Base-by-base conservation (phyloP, 64 coral and sea anemone genomes). In the Stichodactyla mertensii region DNA sequence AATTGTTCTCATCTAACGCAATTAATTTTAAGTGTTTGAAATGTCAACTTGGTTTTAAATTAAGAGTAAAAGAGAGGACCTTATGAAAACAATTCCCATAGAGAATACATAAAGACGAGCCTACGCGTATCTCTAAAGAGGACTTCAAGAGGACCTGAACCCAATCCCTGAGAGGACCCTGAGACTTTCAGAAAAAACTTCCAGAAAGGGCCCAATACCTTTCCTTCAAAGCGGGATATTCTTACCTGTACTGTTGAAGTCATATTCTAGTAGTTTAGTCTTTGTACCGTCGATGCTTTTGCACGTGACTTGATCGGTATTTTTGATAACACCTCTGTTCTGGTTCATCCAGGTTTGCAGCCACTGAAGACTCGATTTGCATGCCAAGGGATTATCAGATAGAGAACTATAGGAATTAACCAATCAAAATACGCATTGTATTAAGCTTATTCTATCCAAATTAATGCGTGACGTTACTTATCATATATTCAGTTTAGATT, bases 231-330 rank as follows among this genome's bases (percentile, higher is more conserved):
- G 56, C 9, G 14, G 56, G 2, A 22, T 71, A 71, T 71, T 16
- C 20, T 52, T 55, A 81, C 78, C 78, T 81, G 78, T 81, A 20
- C 51, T 55, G 16, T 53, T 52, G 78, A 81, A 81, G 16, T 81
- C 52, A 55, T 81, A 81, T 52, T 81, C 78, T 12, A 52, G 16
- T 1, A 81, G 78, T 81, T 81, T 81, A 2, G 26, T 18, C 12
- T 51, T 52, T 16, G 16, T 55, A 2, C 78, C 78, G 16, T 54
- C 20, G 7, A 55, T 12, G 6, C 13, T 54, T 15, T 45, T 31
- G 22, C 78, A 81, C 16, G 22, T 52, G 4, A 81, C 53, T 16
- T 54, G 6, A 55, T 81, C 78, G 14, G 7, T 4, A 31, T 81
- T 52, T 55, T 81, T 54, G 20, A 55, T 22, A 81, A 55, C 15